Evolutionary conservation across 2,888 invertebrate species (phyloP).

Genomic region (Anarsia innoxiella): DNA sequence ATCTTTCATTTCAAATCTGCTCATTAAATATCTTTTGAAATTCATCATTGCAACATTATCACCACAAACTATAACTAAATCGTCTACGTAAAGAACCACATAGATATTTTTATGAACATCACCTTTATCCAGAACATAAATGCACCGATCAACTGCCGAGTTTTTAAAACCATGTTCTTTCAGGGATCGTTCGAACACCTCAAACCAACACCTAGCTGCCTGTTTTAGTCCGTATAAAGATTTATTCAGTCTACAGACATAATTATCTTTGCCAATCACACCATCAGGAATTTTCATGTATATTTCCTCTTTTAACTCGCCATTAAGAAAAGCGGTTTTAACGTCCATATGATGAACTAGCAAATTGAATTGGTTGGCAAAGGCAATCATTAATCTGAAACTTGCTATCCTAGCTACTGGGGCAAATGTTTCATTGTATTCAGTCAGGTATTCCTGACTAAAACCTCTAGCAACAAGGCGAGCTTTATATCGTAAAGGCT

Average conservation of each 20-base stretch:
- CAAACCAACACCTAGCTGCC: slow-evolving; percentile 21
- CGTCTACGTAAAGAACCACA: slow-evolving; percentile 19
- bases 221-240: slow-evolving; percentile 24
- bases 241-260: slow-evolving; percentile 27
- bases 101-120: slow-evolving; percentile 16
- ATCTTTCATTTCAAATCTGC: slow-evolving; percentile 14
- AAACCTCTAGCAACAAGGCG: slow-evolving; percentile 27
- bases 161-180: slow-evolving; percentile 19
- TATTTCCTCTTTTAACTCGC: slow-evolving; percentile 20
- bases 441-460: slow-evolving; percentile 22
- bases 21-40: slow-evolving; percentile 11
- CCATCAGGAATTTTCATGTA: slow-evolving; percentile 23
- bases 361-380: slow-evolving; percentile 23
- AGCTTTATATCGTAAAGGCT: slow-evolving; percentile 22
- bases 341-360: slow-evolving; percentile 20
- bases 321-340: slow-evolving; percentile 23
- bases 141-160: slow-evolving; percentile 17
- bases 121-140: slow-evolving; percentile 16
- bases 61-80: too few relatives aligned
- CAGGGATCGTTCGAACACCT: slow-evolving; percentile 17
- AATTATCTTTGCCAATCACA: slow-evolving; percentile 13
- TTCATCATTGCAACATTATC: slow-evolving; percentile 1
- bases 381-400: slow-evolving; percentile 22
- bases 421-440: slow-evolving; percentile 28
- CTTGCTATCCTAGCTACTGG: slow-evolving; percentile 25